phyloP scores from a whole-genome alignment of 37 sponge, comb jelly and placozoan genomes.

The Hormiphora californensis region DNA sequence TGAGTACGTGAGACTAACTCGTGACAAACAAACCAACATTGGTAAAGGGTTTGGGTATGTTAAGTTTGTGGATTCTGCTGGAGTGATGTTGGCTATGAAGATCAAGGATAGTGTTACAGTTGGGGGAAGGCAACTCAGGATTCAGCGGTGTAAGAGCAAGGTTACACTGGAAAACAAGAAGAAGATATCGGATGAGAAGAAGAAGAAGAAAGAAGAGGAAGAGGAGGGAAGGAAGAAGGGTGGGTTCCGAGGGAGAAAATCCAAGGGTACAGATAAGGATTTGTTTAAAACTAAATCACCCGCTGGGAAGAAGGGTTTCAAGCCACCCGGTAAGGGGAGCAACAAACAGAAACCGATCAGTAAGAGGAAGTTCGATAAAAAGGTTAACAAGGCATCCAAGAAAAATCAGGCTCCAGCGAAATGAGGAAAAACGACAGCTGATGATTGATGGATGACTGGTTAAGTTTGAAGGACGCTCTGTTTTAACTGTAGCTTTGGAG shows the following conservation, averaged over 20 bases:
- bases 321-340: background rate
- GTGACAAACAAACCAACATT: slow-evolving; percentile 66
- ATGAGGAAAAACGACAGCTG: background rate
- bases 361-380: slow-evolving; percentile 2
- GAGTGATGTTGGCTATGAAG: slow-evolving; percentile 73
- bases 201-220: background rate
- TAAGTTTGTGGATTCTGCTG: slow-evolving; percentile 60
- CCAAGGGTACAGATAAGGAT: slow-evolving; percentile 17
- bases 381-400: slow-evolving; percentile 36
- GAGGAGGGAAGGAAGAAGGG: background rate
- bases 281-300: background rate
- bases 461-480: too few species aligned
- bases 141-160: slow-evolving; percentile 57
- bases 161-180: slow-evolving; percentile 33
- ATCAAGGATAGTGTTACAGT: slow-evolving; percentile 57
- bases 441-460: background rate
- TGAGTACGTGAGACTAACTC: slow-evolving; percentile 64
- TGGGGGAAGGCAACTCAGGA: slow-evolving; percentile 60
- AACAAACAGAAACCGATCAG: slow-evolving; percentile 8
- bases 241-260: slow-evolving; percentile 13
- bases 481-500: too few species aligned
- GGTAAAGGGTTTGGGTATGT: slow-evolving; percentile 86
- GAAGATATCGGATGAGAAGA: background rate
- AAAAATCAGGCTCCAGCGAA: background rate
- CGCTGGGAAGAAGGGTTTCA: background rate